Evolutionary conservation across 2,888 invertebrate species (phyloP), one percentile per base, ranked within the genome.

Genomic region (Stenoptilia bipunctidactyla): DNA sequence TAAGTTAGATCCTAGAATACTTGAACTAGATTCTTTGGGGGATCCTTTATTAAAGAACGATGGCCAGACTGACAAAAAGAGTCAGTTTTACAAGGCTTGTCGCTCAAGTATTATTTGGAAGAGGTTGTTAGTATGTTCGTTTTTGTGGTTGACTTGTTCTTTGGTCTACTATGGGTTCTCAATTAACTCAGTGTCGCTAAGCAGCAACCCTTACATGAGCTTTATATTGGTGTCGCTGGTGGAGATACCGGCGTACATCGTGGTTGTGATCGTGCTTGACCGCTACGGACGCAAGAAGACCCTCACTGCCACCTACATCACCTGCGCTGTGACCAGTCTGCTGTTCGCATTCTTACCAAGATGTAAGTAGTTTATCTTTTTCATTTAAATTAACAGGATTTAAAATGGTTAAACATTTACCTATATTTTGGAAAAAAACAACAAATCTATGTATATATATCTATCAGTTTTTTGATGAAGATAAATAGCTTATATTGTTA

Each of bases 121-220:
- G 34, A 74, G 90, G 38, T 55, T 90, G 42, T 39, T 88, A 15
- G 88, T 89, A 37, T 91, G 92, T 46, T 90, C 90, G 12, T 88
- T 92, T 51, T 86, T 92, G 51, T 93, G 93, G 93, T 86, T 92
- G 51, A 90, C 92, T 0, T 92, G 91, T 54, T 90, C 91, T 0
- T 86, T 93, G 42, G 89, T 93, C 1, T 94, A 92, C 61, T 93
- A 92, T 50, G 94, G 94, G 0, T 61, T 94, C 33, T 91, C 92
- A 0, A 84, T 94, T 41, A 92, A 92, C 65, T 89, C 93, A 0
- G 91, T 92, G 5, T 86, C 89, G 0, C 67, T 94, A 42, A 88
- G 89, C 48, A 91, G 90, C 9, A 89, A 93, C 58, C 89, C 88
- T 58, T 93, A 93, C 58, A 65, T 91, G 20, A 93, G 92, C 63